phyloP scores from a whole-genome alignment of 2,888 invertebrate genomes.

The Altica lythri region DNA sequence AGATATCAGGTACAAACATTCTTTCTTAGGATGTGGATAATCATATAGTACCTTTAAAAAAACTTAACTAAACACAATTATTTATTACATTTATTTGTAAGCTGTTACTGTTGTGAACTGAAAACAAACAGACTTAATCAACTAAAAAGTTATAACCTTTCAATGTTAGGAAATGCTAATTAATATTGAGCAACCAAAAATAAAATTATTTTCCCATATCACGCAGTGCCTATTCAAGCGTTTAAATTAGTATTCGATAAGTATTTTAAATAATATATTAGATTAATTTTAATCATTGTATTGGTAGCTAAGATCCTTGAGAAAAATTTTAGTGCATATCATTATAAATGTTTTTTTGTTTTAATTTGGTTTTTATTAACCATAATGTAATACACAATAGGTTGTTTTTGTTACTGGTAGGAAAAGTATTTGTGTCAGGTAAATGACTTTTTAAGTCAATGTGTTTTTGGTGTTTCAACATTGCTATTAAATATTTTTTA shows the following conservation, averaged over 20 bases:
- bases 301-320: not conserved
- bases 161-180: conserved; percentile 13
- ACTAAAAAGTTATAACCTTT: conserved; percentile 4
- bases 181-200: conserved; percentile 6
- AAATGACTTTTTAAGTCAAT: not conserved
- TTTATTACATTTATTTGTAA: too few species aligned
- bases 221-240: conserved; percentile 1
- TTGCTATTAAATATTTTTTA: too few species aligned
- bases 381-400: not conserved
- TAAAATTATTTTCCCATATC: not conserved
- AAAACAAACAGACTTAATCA: too few species aligned
- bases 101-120: too few species aligned
- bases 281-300: too few species aligned
- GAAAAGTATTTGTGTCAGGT: not conserved
- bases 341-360: conserved; percentile 3
- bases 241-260: conserved; percentile 5
- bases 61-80: too few species aligned
- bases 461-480: not conserved
- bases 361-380: not conserved
- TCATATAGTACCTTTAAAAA: too few species aligned
- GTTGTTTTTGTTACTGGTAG: not conserved
- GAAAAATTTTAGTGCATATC: not conserved
- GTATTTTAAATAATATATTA: not conserved
- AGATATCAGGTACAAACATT: too few species aligned
- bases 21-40: too few species aligned